Evolutionary conservation across 2,113 vertebrate species (phyloP).

Genomic region (Jacana jacana): DNA sequence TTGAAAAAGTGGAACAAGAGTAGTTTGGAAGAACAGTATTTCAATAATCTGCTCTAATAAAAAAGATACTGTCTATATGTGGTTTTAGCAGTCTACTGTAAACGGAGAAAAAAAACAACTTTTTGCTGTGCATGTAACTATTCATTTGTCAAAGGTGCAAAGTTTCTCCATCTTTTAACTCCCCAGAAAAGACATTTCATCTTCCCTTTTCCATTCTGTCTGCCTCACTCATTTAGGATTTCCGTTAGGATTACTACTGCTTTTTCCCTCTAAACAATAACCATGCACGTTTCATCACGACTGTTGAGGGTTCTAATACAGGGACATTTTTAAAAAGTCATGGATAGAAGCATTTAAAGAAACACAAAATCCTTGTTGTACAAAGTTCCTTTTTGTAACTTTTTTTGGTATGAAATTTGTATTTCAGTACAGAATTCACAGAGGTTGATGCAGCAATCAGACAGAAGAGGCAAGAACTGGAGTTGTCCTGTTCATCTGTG

Average conservation of each 20-base stretch:
- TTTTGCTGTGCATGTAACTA: background rate
- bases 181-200: background rate
- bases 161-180: background rate
- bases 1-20: background rate
- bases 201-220: background rate
- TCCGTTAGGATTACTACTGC: background rate
- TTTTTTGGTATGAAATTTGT: slow-evolving; percentile 24
- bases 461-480: slow-evolving; percentile 80
- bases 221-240: background rate
- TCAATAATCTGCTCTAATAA: background rate
- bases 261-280: background rate
- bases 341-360: background rate
- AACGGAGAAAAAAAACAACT: background rate
- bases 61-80: background rate
- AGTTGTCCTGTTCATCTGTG: slow-evolving; percentile 79
- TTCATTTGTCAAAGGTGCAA: background rate
- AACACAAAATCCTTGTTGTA: background rate
- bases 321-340: background rate
- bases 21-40: background rate
- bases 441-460: slow-evolving; percentile 72
- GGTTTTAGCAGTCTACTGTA: background rate
- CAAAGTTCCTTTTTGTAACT: background rate
- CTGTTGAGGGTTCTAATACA: background rate
- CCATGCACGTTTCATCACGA: background rate
- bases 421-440: slow-evolving; percentile 80